Conservation (phyloP, 53 echinoderm and acorn worm genomes). For the Hippasteria phrygiana region DNA sequence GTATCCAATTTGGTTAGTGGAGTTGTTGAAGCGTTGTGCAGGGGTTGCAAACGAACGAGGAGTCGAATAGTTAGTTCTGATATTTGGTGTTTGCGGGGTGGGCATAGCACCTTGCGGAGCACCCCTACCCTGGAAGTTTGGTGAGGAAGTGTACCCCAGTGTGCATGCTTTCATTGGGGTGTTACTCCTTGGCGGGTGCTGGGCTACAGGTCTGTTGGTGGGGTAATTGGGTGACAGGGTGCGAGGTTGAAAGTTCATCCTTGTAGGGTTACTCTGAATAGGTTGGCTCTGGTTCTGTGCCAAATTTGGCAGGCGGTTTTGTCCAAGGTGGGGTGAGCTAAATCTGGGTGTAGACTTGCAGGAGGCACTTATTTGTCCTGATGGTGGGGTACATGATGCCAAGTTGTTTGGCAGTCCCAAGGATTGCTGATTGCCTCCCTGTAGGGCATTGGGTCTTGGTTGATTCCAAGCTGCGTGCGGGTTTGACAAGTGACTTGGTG, state of each 20-base stretch:
- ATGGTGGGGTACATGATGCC: background rate
- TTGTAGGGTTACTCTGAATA: constrained; percentile 22
- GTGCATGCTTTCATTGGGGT: constrained; percentile 33
- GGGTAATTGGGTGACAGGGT: constrained; percentile 11
- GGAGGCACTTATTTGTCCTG: background rate
- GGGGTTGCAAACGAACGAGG: constrained; percentile 29
- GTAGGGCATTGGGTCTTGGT: background rate
- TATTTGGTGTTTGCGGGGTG: constrained; percentile 5
- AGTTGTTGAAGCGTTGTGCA: constrained; percentile 17
- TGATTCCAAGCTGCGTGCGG: background rate
- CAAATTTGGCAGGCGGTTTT: background rate
- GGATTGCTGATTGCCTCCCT: background rate
- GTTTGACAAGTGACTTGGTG: background rate
- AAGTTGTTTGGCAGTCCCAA: background rate
- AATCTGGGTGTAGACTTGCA: background rate
- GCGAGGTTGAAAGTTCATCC: constrained; percentile 33
- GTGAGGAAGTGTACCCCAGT: constrained; percentile 43
- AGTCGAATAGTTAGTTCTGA: background rate
- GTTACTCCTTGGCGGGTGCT: background rate
- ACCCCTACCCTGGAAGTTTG: constrained; percentile 4
- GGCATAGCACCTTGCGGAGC: constrained; percentile 18
- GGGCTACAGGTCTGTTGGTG: constrained; percentile 33
- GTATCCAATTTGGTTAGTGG: background rate
- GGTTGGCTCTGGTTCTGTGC: background rate
- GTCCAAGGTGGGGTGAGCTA: background rate